phyloP scores from a whole-genome alignment of 2,797 vertebrate species.

The Rhodeus uyekii region DNA sequence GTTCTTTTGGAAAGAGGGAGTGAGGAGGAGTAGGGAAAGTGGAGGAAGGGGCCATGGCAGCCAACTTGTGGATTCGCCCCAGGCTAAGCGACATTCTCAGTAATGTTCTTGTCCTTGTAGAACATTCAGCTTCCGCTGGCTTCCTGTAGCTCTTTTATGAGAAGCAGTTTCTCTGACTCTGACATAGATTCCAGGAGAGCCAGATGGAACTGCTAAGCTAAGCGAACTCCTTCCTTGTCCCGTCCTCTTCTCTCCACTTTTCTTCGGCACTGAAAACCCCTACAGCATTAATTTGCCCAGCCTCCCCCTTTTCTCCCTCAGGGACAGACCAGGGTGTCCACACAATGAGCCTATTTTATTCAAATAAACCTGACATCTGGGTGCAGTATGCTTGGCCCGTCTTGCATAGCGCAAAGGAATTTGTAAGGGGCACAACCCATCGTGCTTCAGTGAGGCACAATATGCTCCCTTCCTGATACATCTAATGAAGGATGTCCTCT shows the following conservation, averaged over 20 bases:
- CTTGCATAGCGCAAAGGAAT: constrained; percentile 78
- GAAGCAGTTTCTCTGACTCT: constrained; percentile 98
- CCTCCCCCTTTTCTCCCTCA: constrained; percentile 45
- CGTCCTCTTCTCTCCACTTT: constrained; percentile 63
- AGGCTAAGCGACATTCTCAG: constrained; percentile 98
- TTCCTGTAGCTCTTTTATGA: constrained; percentile 69
- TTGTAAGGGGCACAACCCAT: constrained; percentile 80
- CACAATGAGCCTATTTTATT: constrained; percentile 87
- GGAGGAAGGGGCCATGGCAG: constrained; percentile 85
- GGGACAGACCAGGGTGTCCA: constrained; percentile 75
- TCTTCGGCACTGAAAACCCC: constrained; percentile 48
- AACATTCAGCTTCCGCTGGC: constrained; percentile 96
- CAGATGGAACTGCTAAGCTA: constrained; percentile 90
- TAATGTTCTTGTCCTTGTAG: constrained; percentile 99
- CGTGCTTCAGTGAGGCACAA: constrained; percentile 66
- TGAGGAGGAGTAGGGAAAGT: constrained; percentile 69
- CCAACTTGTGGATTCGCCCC: constrained; percentile 91
- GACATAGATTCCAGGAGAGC: constrained; percentile 90
- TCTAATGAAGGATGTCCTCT: constrained; percentile 79
- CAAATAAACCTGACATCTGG: constrained; percentile 88
- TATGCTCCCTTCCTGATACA: constrained; percentile 76
- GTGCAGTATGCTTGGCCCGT: constrained; percentile 79
- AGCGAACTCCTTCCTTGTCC: constrained; percentile 59
- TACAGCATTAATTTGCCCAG: constrained; percentile 25
- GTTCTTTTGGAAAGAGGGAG: constrained; percentile 52